Conservation (phyloP, 2,113 vertebrate genomes). For the Sylvia atricapilla region DNA sequence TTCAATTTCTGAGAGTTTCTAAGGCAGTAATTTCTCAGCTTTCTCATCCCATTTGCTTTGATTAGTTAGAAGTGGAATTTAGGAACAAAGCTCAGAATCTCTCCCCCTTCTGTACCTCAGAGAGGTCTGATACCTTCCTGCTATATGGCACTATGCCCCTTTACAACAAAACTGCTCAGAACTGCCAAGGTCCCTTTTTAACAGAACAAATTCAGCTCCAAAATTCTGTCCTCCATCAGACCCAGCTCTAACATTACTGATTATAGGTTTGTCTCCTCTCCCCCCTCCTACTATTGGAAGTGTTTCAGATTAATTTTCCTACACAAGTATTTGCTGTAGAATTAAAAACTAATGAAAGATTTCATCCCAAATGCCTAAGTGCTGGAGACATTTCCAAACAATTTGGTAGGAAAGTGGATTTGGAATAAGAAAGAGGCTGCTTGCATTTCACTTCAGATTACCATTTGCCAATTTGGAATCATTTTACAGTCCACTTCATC, state of each 20-base stretch:
- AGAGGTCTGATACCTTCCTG: not conserved
- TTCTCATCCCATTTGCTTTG: not conserved
- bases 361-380: not conserved
- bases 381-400: not conserved
- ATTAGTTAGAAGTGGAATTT: not conserved
- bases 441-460: not conserved
- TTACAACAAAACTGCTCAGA: not conserved
- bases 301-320: not conserved
- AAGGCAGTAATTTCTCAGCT: not conserved
- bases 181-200: not conserved
- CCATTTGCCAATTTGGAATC: not conserved
- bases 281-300: not conserved
- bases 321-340: not conserved
- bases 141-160: not conserved
- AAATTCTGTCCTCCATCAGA: not conserved
- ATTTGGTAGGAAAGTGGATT: not conserved
- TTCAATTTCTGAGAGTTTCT: not conserved
- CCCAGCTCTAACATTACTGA: not conserved
- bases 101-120: not conserved
- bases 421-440: not conserved
- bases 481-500: slow-evolving; percentile 1
- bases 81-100: not conserved
- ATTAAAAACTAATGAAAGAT: not conserved
- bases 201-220: not conserved
- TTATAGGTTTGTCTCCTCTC: not conserved